Conservation (phyloP, 2,113 vertebrate genomes). For the Solea senegalensis region DNA sequence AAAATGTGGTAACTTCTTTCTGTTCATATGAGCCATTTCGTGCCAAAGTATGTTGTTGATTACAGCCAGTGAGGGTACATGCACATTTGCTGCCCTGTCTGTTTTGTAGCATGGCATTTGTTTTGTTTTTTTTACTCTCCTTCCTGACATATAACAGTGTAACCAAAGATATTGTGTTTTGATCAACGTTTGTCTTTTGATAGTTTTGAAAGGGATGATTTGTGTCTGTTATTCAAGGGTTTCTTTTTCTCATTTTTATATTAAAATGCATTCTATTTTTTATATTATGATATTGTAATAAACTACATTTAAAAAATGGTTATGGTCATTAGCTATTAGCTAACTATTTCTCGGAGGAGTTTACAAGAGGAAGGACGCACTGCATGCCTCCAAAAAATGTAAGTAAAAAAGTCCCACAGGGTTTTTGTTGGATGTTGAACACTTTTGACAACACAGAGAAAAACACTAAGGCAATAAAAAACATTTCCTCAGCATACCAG, state of each 20-base stretch:
- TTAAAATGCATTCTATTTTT: constrained; percentile 86
- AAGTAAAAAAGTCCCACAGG: too few relatives aligned
- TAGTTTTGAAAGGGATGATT: constrained; percentile 76
- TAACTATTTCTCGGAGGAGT: too few relatives aligned
- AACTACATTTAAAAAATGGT: constrained; percentile 70
- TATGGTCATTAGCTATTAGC: neutral
- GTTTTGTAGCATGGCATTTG: constrained; percentile 28
- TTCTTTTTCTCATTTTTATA: constrained; percentile 75
- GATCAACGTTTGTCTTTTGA: constrained; percentile 41
- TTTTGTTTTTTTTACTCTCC: constrained; percentile 26
- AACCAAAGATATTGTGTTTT: constrained; percentile 80
- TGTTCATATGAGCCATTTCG: constrained; percentile 53
- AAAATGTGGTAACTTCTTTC: constrained; percentile 31
- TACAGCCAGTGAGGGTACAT: constrained; percentile 46
- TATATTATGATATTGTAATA: constrained; percentile 84
- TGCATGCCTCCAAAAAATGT: too few relatives aligned
- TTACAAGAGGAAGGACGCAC: too few relatives aligned
- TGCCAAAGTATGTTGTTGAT: constrained; percentile 64
- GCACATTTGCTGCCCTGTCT: constrained; percentile 54
- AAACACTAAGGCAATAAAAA: too few relatives aligned
- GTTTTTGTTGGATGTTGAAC: too few relatives aligned
- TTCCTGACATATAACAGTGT: constrained; percentile 40
- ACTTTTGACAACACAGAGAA: too few relatives aligned
- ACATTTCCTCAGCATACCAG: too few relatives aligned
- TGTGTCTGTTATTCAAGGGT: constrained; percentile 56